Percentiles rank a stretch among this genome's conserved stretches.
phyloP scores from a whole-genome alignment of 2,888 invertebrate genomes.

The Diarsia brunnea region DNA sequence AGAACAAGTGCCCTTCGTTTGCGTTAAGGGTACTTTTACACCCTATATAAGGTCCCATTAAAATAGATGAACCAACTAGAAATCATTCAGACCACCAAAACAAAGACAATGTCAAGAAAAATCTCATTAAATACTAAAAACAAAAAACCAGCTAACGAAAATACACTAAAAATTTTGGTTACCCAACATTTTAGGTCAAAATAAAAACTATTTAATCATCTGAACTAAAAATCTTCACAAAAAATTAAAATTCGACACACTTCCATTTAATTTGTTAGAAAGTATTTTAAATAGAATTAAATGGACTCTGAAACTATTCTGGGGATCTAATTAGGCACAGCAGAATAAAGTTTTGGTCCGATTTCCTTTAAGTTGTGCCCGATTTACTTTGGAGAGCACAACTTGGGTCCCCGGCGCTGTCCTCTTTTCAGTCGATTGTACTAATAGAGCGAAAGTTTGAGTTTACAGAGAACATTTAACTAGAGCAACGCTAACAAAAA shows the following conservation, averaged over 20 bases:
- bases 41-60: too few relatives aligned
- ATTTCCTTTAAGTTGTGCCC: conserved; percentile 6
- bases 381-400: conserved; percentile 8
- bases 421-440: conserved; percentile 6
- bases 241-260: background rate
- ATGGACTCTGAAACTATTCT: background rate
- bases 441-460: conserved; percentile 5
- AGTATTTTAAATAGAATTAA: conserved; percentile 27
- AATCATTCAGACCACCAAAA: too few relatives aligned
- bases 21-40: too few relatives aligned
- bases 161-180: too few relatives aligned
- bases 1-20: too few relatives aligned
- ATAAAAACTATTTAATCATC: too few relatives aligned
- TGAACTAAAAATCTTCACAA: background rate
- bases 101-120: too few relatives aligned
- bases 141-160: too few relatives aligned
- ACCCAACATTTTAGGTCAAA: too few relatives aligned
- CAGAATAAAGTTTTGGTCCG: conserved; percentile 17
- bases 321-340: conserved; percentile 25
- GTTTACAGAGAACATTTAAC: background rate
- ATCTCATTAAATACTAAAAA: too few relatives aligned
- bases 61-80: too few relatives aligned
- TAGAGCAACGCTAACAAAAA: background rate
- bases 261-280: conserved; percentile 25
- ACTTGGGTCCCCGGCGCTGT: background rate